Conservation (phyloP, 2,888 invertebrate species). For the Fabriciana adippe region DNA sequence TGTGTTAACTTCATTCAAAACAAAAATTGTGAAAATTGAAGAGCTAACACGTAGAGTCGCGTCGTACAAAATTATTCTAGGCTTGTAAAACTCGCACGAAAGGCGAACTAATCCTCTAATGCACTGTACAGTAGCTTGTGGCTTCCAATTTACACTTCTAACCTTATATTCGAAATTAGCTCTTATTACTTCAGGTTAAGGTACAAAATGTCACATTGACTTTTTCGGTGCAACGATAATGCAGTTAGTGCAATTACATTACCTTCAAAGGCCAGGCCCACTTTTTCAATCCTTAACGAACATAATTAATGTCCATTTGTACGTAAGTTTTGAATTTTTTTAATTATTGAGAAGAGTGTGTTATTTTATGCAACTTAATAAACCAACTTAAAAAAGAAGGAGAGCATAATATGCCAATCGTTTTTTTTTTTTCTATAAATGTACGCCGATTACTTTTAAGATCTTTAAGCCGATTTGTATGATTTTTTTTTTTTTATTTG, state of each 20-base stretch:
- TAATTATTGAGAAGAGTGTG: neutral
- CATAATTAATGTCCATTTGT: constrained; percentile 48
- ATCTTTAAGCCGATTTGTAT: too few species aligned
- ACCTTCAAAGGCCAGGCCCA: constrained; percentile 40
- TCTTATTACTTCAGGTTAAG: constrained; percentile 9
- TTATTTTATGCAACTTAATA: neutral
- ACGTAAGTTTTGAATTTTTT: constrained; percentile 16
- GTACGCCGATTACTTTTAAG: too few species aligned
- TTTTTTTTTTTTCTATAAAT: too few species aligned
- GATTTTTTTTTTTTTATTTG: too few species aligned
- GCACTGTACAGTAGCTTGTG: constrained; percentile 28
- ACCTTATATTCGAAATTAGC: constrained; percentile 7
- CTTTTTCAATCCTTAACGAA: constrained; percentile 45
- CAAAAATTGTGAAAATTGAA: constrained; percentile 4
- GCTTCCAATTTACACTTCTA: constrained; percentile 13
- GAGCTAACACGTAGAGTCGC: neutral
- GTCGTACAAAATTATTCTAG: constrained; percentile 23
- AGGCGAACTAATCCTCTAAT: constrained; percentile 34
- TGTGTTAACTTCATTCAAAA: constrained; percentile 15
- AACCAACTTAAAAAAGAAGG: too few species aligned
- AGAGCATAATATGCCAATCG: too few species aligned
- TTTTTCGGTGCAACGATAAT: constrained; percentile 27
- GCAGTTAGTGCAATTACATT: constrained; percentile 40
- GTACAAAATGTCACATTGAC: constrained; percentile 5
- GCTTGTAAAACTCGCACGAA: constrained; percentile 26